Conservation (phyloP, 2,797 vertebrate genomes). For the Acridotheres tristis region DNA sequence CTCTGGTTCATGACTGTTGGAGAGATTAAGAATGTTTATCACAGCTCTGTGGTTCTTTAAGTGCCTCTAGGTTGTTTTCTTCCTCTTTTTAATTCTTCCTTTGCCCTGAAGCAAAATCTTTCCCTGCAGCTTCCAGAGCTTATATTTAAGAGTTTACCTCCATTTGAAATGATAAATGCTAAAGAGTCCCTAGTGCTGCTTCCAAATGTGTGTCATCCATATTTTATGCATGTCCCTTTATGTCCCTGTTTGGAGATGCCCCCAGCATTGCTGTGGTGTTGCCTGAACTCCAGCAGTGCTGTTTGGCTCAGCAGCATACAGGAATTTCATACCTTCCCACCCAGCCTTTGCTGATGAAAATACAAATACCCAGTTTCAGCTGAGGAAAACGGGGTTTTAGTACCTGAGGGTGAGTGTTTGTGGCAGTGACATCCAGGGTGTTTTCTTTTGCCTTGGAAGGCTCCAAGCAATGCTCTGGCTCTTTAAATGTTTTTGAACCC, state of each 20-base stretch:
- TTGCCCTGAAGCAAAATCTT: neutral
- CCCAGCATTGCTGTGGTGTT: neutral
- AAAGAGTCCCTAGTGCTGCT: neutral
- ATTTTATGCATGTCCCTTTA: neutral
- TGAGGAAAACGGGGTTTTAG: neutral
- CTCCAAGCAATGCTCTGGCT: neutral
- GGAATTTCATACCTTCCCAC: neutral
- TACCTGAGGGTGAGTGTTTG: neutral
- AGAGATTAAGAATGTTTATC: neutral
- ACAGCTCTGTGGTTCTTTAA: neutral
- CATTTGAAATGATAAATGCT: neutral
- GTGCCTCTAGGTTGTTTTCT: neutral
- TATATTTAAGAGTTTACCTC: neutral
- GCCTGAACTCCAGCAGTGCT: neutral
- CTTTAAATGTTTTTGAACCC: neutral
- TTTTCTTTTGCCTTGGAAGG: neutral
- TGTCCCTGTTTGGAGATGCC: neutral
- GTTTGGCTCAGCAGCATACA: neutral
- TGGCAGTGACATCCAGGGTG: neutral
- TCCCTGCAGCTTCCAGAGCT: neutral
- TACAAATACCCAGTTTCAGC: neutral
- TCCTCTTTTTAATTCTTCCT: neutral
- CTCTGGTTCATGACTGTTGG: neutral
- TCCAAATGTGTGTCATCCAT: neutral
- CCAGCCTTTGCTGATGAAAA: neutral